These are phyloP conservation scores for Aythya baeri DNA, from an alignment of 2,113 vertebrate genomes.

Conservation along the genomic window DNA sequence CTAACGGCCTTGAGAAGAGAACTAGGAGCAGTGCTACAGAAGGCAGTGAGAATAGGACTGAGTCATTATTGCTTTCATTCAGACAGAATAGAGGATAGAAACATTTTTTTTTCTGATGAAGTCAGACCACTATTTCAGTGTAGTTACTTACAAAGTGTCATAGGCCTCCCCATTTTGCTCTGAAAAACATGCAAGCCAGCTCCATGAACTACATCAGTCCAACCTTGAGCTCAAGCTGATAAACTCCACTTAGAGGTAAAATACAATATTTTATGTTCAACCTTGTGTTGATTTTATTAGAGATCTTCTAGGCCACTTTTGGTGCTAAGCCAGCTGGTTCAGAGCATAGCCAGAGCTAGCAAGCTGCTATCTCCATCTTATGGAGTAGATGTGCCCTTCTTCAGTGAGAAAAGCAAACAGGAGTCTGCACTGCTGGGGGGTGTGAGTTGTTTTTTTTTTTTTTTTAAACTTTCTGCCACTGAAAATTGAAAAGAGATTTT, in stretches of 20 bases:
- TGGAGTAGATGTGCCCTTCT: not conserved
- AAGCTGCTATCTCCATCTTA: not conserved
- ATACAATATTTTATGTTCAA: not conserved
- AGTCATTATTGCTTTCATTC: not conserved
- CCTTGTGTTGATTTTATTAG: not conserved
- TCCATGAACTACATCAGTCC: not conserved
- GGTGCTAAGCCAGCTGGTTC: not conserved
- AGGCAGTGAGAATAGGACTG: not conserved
- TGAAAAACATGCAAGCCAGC: not conserved
- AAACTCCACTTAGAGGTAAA: not conserved
- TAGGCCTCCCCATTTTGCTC: not conserved
- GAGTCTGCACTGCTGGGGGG: not conserved
- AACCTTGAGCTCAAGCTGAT: not conserved
- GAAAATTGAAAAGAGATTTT: not conserved
- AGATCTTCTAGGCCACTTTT: not conserved
- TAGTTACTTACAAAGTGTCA: not conserved
- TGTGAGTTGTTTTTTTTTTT: not conserved
- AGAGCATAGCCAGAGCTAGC: not conserved
- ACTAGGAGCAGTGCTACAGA: not conserved
- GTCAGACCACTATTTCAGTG: not conserved
- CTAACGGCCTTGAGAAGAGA: not conserved
- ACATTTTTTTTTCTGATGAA: not conserved
- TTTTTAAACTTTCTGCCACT: not conserved
- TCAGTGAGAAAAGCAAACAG: not conserved
- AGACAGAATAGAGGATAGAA: not conserved